Base-by-base conservation (phyloP, 2,888 invertebrate genomes). In the Standfussiana lucernea region DNA sequence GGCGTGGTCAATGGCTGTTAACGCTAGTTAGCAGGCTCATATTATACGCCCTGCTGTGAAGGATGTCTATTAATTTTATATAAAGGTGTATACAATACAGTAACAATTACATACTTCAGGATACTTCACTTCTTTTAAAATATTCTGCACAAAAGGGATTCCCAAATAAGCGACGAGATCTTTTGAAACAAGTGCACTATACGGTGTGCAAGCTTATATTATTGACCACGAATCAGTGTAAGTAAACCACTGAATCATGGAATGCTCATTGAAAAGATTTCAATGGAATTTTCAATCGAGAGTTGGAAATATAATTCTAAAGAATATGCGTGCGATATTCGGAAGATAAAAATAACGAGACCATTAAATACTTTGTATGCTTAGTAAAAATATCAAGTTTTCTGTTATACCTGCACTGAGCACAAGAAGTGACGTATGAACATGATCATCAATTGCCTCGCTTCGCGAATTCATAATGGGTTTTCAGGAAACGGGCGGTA, bases 1-100 rank as follows among this genome's bases (percentile, higher is more conserved):
- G 95, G 95, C 92, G 95, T 92, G 92, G 90, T 72, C 76, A 72
- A 65, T 50, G 80, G 84, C 88, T 90, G 88, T 92, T 93, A 92
- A 88, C 88, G 82, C 71, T 83, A 81, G 82, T 84, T 83, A 86
- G 37, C 71, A 71, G 79, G 56, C 75, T 66, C 32, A 70, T 76
- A 82, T 80, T 77, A 77, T n/a, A 75, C 28, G 64, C 79, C 67
- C 62, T 71, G 70, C 61, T 69, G 72, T 70, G 72, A 75, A 62
- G 28, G 28, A 32, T 75, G 50, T 66, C 64, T 65, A 35, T 62
- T 62, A 21, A 45, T 73, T 37, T 71, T 28, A 67, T 47, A 65
- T 40, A 64, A 82, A 62, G 69, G 40, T 67, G 24, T 69, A 70
- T 59, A 32, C 56, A 59, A 59, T 59, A 18, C 15, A 40, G n/a